These are phyloP conservation scores for Cryptoprocta ferox DNA, from an alignment of 2,797 vertebrate genomes.

Conservation along the genomic window DNA sequence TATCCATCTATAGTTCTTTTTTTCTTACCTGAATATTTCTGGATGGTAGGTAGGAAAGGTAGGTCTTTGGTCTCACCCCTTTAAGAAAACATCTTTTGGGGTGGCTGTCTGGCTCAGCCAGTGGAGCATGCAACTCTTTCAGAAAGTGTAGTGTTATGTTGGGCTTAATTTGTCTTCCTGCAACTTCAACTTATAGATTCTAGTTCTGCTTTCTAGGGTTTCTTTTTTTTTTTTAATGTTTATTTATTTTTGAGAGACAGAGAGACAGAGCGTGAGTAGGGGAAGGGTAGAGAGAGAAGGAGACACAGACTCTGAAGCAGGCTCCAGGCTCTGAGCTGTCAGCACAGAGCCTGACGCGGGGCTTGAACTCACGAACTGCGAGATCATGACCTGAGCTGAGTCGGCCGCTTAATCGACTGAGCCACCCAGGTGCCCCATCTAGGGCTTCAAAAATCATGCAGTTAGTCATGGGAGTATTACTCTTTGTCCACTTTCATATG, in stretches of 20 bases:
- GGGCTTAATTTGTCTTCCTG: neutral
- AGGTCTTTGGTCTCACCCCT: neutral
- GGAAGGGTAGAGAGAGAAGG: too few relatives aligned
- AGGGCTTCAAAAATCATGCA: neutral
- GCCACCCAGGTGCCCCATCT: neutral
- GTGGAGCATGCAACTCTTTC: neutral
- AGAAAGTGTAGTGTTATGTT: neutral
- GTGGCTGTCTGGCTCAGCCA: neutral
- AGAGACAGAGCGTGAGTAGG: too few relatives aligned
- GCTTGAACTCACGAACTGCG: too few relatives aligned
- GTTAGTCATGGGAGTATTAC: neutral
- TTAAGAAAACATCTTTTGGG: neutral
- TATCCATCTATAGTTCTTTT: neutral
- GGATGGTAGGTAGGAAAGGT: neutral
- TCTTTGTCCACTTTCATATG: neutral
- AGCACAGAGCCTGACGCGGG: too few relatives aligned
- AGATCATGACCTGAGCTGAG: too few relatives aligned
- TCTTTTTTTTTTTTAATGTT: too few relatives aligned
- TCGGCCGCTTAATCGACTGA: too few relatives aligned
- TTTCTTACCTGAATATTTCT: neutral
- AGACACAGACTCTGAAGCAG: too few relatives aligned
- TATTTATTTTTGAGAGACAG: too few relatives aligned
- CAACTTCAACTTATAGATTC: neutral
- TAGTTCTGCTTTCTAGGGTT: neutral
- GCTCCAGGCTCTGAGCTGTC: too few relatives aligned